phyloP scores from a whole-genome alignment of 2,797 vertebrate species.

The Dryobates pubescens region DNA sequence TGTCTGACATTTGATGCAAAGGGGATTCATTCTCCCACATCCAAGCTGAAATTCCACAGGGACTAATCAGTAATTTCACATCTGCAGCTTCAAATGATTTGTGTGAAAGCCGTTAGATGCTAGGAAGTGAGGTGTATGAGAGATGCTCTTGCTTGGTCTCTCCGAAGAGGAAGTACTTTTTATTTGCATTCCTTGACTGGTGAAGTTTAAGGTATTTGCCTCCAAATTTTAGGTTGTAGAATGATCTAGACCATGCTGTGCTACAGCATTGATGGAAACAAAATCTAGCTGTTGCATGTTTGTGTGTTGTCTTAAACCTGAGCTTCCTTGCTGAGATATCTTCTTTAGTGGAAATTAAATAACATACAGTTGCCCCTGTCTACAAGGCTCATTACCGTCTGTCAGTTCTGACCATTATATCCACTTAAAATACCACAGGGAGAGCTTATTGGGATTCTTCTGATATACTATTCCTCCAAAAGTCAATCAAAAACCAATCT shows the following conservation, averaged over 20 bases:
- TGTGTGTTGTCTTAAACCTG: conserved; percentile 50
- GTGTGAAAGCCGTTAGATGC: not conserved
- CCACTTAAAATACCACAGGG: conserved; percentile 71
- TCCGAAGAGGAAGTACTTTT: conserved; percentile 18
- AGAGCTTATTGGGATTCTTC: conserved; percentile 63
- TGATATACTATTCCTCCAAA: conserved; percentile 69
- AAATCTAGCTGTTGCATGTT: conserved; percentile 1
- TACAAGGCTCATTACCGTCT: conserved; percentile 66
- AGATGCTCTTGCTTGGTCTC: not conserved
- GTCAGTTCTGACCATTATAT: conserved; percentile 70
- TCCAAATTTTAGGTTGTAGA: conserved; percentile 2
- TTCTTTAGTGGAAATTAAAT: conserved; percentile 67
- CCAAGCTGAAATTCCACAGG: conserved; percentile 47
- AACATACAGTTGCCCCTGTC: conserved; percentile 59
- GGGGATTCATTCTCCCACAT: conserved; percentile 41
- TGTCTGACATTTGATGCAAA: conserved; percentile 54
- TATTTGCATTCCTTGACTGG: conserved; percentile 3
- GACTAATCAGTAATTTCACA: conserved; percentile 34
- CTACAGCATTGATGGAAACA: not conserved
- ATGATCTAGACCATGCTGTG: not conserved
- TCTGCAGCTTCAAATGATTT: conserved; percentile 39
- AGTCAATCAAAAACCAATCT: conserved; percentile 76
- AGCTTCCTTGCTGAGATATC: conserved; percentile 29
- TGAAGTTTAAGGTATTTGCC: conserved; percentile 19
- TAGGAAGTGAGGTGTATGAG: not conserved